Base-by-base conservation (phyloP, 1,140 invertebrate genomes). In the Trichomalopsis sarcophagae region DNA sequence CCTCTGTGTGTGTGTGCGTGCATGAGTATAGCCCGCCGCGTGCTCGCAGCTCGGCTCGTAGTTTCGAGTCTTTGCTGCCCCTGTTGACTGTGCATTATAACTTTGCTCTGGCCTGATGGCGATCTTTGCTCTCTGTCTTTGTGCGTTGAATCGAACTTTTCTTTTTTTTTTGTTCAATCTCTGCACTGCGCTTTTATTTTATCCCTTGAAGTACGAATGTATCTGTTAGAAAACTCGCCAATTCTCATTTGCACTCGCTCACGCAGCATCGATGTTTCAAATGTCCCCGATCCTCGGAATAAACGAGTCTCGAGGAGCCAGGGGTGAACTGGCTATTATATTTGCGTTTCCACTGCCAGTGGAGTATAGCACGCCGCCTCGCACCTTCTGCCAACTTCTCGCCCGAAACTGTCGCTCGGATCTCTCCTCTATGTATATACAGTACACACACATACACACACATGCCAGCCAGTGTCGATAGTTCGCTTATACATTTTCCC, bases 311-410 rank as follows among this genome's bases (percentile, higher is more conserved):
- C 14, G 47, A 33, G 3, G 73, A 74, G 33, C 23, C 17, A 30
- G 6, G 17, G 73, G n/a, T 9, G 23, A 68, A 68, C 17, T 69
- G 68, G 68, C 11, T 36, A 81, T 82, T 74, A 73, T 55, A 74
- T 82, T 82, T 55, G 23, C 80, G 17, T 74, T 82, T 27, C 7
- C 44, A 36, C 33, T 6, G 36, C 27, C 47, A 36, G 23, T 21
- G 36, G 30, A 81, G 3, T 44, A 36, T 27, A 44, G 55, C 68
- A 73, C 80, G 71, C n/a, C 1, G 11, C 79, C 23, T 44, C 80
- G 30, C 69, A 73, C 69, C 11, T 23, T 36, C 62, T 75, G 23
- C 47, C 71, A 82, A 82, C 71, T 82, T 69, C 50, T 82, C 47
- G n/a, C 47, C 47, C 5, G 17, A 55, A 27, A 62, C 44, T 75